Percentiles rank a stretch among this genome's conserved stretches.
These are phyloP conservation scores for Alcedo atthis DNA, from an alignment of 2,797 vertebrate genomes.

Conservation along the genomic window DNA sequence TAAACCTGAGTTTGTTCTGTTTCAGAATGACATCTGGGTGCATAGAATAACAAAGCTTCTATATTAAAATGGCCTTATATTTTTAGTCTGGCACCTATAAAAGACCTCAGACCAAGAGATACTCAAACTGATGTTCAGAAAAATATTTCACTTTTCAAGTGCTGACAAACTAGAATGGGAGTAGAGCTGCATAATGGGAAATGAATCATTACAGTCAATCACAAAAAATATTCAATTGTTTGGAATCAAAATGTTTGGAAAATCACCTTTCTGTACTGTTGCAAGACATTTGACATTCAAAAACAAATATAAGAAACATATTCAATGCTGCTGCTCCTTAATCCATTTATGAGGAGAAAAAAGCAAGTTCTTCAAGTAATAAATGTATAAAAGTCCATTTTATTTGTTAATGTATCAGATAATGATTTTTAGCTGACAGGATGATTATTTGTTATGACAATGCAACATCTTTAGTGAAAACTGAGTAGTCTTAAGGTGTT, in stretches of 20 bases:
- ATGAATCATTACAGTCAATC: slow-evolving; percentile 19
- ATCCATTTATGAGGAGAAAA: neutral
- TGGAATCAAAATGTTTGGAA: slow-evolving; percentile 10
- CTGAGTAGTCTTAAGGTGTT: slow-evolving; percentile 59
- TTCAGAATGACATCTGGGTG: slow-evolving; percentile 40
- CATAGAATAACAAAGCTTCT: slow-evolving; percentile 34
- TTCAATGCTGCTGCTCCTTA: neutral
- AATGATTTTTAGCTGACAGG: slow-evolving; percentile 42
- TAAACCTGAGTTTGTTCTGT: slow-evolving; percentile 54
- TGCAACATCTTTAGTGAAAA: slow-evolving; percentile 49
- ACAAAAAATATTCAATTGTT: neutral
- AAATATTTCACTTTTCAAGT: slow-evolving; percentile 14
- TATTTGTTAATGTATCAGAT: slow-evolving; percentile 38
- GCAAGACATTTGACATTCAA: slow-evolving; percentile 2
- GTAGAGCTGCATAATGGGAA: slow-evolving; percentile 16
- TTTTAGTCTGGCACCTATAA: slow-evolving; percentile 6
- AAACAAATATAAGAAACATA: neutral
- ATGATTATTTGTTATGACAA: slow-evolving; percentile 61
- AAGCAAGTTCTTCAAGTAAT: neutral
- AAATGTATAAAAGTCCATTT: slow-evolving; percentile 1
- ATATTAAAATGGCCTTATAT: slow-evolving; percentile 5
- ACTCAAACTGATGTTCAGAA: slow-evolving; percentile 8
- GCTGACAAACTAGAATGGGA: neutral
- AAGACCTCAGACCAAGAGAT: neutral
- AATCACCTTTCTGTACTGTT: neutral